Conservation (phyloP, 2,888 invertebrate species). For the Conchocele bisecta region DNA sequence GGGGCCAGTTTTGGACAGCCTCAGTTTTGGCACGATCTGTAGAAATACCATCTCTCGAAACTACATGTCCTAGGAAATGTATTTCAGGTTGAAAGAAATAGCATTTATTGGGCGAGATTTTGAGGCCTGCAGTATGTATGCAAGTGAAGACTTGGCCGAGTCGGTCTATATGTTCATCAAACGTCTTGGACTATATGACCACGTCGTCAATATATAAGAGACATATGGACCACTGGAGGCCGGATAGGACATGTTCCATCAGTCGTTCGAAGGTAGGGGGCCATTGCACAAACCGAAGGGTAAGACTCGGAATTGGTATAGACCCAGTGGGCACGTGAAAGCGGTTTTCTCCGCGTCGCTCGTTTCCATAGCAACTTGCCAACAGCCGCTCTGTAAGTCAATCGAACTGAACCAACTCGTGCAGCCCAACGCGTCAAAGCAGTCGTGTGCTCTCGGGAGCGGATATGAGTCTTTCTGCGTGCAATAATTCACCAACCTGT, state of each 20-base stretch:
- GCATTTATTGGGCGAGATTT: not conserved
- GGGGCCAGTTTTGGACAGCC: conserved; percentile 22
- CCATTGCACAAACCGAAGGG: conserved; percentile 43
- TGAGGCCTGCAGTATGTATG: not conserved
- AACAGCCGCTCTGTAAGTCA: conserved; percentile 25
- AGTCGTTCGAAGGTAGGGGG: conserved; percentile 44
- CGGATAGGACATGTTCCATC: conserved; percentile 39
- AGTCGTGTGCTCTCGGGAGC: conserved; percentile 27
- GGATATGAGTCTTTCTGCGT: conserved; percentile 20
- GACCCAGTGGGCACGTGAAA: conserved; percentile 21
- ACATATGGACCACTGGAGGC: conserved; percentile 31
- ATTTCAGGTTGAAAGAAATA: not conserved
- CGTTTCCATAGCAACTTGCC: conserved; percentile 11
- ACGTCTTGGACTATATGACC: not conserved
- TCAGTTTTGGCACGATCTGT: conserved; percentile 29
- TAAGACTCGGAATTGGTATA: conserved; percentile 39
- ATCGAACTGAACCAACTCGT: conserved; percentile 1
- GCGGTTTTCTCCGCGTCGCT: conserved; percentile 22
- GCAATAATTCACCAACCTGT: not conserved
- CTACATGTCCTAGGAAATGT: conserved; percentile 35
- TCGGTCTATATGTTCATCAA: not conserved
- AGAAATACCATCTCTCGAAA: conserved; percentile 20
- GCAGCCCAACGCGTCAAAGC: conserved; percentile 15
- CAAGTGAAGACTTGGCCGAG: not conserved
- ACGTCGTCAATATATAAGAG: conserved; percentile 18